Evolutionary conservation across 2,797 vertebrate genomes (phyloP).

Genomic region (Peromyscus aztecus): DNA sequence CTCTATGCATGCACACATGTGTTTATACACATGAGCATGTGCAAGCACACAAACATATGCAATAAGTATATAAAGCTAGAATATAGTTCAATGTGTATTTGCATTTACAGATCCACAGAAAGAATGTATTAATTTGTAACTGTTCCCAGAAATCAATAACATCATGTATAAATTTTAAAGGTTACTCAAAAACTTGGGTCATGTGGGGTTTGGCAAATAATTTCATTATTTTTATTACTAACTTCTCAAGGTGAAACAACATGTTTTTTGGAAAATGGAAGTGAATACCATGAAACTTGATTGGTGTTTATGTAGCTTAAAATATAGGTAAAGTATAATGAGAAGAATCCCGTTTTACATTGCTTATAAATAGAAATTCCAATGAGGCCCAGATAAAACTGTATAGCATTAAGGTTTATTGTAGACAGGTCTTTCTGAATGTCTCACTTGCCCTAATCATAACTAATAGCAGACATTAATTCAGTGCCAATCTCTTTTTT

Average conservation of each 20-base stretch:
- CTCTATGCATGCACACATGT: too few relatives aligned
- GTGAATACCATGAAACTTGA: accelerated
- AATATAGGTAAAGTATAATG: background rate
- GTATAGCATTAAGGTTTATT: background rate
- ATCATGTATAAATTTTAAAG: background rate
- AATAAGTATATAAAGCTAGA: background rate
- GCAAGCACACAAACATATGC: background rate
- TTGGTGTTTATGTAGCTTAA: background rate
- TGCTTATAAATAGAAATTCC: background rate
- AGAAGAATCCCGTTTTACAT: background rate
- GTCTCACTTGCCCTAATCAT: background rate
- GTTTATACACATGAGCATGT: background rate
- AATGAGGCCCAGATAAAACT: background rate
- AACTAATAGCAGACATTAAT: background rate
- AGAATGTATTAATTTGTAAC: background rate
- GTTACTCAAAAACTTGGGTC: background rate
- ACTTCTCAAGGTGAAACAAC: background rate
- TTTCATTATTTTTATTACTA: background rate
- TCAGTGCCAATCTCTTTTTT: background rate
- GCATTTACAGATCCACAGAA: background rate
- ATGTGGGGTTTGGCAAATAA: background rate
- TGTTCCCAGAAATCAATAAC: background rate
- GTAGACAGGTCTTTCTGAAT: background rate
- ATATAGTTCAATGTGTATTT: conserved; percentile 24
- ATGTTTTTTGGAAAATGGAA: conserved; percentile 1